Evolutionary conservation across 2,113 vertebrate genomes (phyloP).

Genomic region (Okapia johnstoni): DNA sequence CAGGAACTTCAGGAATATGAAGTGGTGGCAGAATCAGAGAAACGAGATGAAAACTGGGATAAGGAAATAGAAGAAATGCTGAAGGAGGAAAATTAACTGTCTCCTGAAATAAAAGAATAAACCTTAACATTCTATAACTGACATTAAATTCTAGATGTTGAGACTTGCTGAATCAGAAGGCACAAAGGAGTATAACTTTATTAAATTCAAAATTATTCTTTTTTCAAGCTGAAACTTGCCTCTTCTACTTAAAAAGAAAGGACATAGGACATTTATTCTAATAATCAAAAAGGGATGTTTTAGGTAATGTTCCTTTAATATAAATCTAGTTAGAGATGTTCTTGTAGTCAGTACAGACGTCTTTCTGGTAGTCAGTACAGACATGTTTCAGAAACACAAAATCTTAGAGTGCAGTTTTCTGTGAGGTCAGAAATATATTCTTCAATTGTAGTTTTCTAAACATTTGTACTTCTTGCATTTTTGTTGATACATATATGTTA

Average conservation of each 20-base stretch:
- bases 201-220: conserved; percentile 14
- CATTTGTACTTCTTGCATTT: conserved; percentile 69
- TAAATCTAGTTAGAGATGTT: conserved; percentile 43
- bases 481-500: conserved; percentile 71
- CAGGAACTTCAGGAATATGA: conserved; percentile 96
- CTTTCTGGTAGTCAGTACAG: conserved; percentile 3
- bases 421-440: conserved; percentile 59
- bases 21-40: conserved; percentile 90
- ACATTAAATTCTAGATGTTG: conserved; percentile 55
- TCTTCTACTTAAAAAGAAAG: conserved; percentile 63
- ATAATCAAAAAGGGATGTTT: conserved; percentile 54
- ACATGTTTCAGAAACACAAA: conserved; percentile 37
- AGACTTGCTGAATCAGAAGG: conserved; percentile 46
- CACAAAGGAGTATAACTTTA: conserved; percentile 46
- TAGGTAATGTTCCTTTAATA: conserved; percentile 55
- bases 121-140: conserved; percentile 60
- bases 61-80: conserved; percentile 97
- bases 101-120: conserved; percentile 41
- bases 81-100: conserved; percentile 85
- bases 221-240: conserved; percentile 61
- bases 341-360: conserved; percentile 28
- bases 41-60: conserved; percentile 94
- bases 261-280: conserved; percentile 53
- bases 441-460: conserved; percentile 51
- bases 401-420: conserved; percentile 54